These are phyloP conservation scores for Trichonephila clavipes DNA, from an alignment of 1,140 invertebrate species.

Conservation along the genomic window DNA sequence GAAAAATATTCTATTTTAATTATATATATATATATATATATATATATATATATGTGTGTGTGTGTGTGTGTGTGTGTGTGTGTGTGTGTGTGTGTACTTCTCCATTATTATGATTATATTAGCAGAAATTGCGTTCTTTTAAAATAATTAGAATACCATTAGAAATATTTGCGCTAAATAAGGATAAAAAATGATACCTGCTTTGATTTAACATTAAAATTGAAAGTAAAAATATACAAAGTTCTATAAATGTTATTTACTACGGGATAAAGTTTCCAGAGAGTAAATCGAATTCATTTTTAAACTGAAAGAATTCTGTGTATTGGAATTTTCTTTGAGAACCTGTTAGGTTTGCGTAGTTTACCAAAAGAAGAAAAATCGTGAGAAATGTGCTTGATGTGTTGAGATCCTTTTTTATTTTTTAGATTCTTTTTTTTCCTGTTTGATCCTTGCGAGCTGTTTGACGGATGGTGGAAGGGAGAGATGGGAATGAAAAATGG, in stretches of 20 bases:
- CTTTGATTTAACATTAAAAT: too few species aligned
- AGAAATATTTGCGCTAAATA: too few species aligned
- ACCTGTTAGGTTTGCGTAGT: background rate
- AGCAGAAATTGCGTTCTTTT: too few species aligned
- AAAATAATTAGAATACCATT: too few species aligned
- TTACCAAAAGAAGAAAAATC: background rate
- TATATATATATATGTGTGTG: too few species aligned
- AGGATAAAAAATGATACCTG: too few species aligned
- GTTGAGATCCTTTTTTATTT: background rate
- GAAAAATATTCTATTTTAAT: too few species aligned
- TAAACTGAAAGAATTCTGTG: background rate
- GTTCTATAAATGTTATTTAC: background rate
- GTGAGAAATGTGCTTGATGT: conserved; percentile 2
- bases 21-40: too few species aligned
- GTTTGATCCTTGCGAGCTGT: background rate
- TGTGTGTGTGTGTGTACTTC: too few species aligned
- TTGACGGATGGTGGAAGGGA: background rate
- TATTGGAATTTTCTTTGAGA: background rate
- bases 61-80: too few species aligned
- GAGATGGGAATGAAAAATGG: conserved; percentile 51
- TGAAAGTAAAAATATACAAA: too few species aligned
- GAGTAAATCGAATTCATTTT: background rate
- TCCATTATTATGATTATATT: too few species aligned
- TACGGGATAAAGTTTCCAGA: background rate
- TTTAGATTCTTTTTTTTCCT: background rate